Evolutionary conservation across 2,888 invertebrate genomes (phyloP), one percentile per base, ranked within the genome.

Genomic region (Tachina lurida): DNA sequence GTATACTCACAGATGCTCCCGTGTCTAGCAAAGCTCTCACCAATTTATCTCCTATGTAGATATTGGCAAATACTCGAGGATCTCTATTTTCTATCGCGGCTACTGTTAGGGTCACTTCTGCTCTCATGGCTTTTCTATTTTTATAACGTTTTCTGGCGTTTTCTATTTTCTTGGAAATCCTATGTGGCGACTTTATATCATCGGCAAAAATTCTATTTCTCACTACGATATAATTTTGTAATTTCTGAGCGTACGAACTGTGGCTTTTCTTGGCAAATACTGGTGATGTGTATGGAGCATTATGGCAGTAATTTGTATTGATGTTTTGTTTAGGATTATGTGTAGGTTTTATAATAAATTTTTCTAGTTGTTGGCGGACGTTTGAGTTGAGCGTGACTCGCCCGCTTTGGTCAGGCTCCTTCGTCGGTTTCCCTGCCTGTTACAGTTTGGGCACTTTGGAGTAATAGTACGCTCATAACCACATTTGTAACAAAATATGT

Each of bases 311-410:
- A n/a, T 10, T 56, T 10, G 22, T 56, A 4, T 56, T 22, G 47
- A 13, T 56, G 12, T 22, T 56, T 10, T 56, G 22, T 56, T 13
- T 47, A 13, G 2, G 3, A 56, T 22, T 10, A 10, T 12, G 10
- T 56, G 19, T 56, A 22, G 13, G 22, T 22, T 56, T 12, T 19
- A 10, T 56, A 10, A 10, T 10, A 12, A 56, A 3, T 12, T 10
- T 4, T n/a, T 31, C n/a, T 39, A 19, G 19, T 19, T 19, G 54
- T 12, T 8, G 17, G 10, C 39, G 41, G 5, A 7, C 9, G 56
- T 45, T 15, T 54, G 54, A 8, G 49, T 22, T 7, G 70, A 56
- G 56, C 43, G 54, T 70, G 56, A 22, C 43, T 70, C 56, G 17
- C 13, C 56, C 56, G 54, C 19, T 19, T 15, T 70, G 2, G 56